Evolutionary conservation across 2,797 vertebrate genomes (phyloP).

Genomic region (Darevskia mixta): DNA sequence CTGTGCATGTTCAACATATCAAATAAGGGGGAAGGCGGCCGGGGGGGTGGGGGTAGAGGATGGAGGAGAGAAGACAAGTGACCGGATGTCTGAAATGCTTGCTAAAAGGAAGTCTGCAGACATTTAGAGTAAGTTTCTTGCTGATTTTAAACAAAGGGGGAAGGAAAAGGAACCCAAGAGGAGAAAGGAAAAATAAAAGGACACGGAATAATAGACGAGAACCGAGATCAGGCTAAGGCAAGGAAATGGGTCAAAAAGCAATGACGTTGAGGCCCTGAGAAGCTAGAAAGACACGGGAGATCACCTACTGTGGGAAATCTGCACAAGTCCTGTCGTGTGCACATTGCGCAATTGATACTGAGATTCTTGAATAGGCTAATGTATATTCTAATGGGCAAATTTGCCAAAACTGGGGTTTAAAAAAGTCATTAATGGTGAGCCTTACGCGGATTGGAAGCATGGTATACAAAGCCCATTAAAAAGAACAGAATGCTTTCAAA

Average conservation of each 20-base stretch:
- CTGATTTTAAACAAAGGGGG: neutral
- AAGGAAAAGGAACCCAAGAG: rapidly evolving
- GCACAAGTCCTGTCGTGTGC: neutral
- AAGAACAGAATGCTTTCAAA: neutral
- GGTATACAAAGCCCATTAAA: neutral
- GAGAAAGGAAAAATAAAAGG: neutral
- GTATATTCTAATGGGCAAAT: neutral
- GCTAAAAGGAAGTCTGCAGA: neutral
- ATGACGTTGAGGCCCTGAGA: rapidly evolving
- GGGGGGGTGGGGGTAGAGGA: too few species aligned
- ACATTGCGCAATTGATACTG: constrained; percentile 36
- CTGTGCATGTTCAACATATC: rapidly evolving
- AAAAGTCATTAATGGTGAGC: constrained; percentile 60
- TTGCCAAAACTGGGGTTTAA: constrained; percentile 8
- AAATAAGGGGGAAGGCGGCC: neutral
- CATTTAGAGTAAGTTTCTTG: neutral
- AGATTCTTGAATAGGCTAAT: constrained; percentile 40
- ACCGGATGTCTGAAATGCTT: constrained; percentile 14
- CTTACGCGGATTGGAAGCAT: constrained; percentile 33
- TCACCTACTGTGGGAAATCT: neutral
- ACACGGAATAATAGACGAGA: neutral
- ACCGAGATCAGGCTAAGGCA: neutral
- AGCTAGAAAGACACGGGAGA: neutral
- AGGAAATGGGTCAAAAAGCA: neutral
- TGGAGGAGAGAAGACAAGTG: neutral